Percentiles rank a stretch among this genome's conserved stretches.
Evolutionary conservation across 1,140 invertebrate species (phyloP).

Genomic region (Ceratitis capitata): DNA sequence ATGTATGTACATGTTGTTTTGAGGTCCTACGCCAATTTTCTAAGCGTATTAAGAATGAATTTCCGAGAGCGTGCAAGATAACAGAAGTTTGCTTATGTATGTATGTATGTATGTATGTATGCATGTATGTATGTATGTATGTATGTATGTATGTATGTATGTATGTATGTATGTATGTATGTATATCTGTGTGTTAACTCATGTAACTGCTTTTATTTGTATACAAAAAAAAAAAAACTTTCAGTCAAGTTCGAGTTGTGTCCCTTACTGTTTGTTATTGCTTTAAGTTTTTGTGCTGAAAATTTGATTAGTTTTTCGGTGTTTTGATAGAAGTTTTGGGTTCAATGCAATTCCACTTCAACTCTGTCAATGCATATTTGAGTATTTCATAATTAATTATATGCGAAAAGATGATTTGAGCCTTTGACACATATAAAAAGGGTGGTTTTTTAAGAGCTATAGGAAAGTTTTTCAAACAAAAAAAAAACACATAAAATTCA

Average conservation of each 20-base stretch:
- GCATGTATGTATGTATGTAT: not conserved
- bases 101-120: not conserved
- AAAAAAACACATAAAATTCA: too few relatives aligned
- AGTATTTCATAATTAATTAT: slow-evolving; percentile 18
- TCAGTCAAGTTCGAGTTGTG: not conserved
- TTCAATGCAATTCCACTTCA: not conserved
- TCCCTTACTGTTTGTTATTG: not conserved
- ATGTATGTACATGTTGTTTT: not conserved
- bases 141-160: not conserved
- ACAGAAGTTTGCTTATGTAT: not conserved
- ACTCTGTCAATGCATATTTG: not conserved
- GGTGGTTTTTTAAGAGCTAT: too few relatives aligned
- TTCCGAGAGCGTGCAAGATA: too few relatives aligned
- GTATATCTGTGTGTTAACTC: too few relatives aligned
- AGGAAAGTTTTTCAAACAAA: too few relatives aligned
- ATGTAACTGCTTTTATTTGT: too few relatives aligned
- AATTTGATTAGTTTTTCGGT: not conserved
- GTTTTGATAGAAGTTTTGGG: not conserved
- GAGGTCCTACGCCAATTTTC: too few relatives aligned
- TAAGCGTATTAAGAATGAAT: too few relatives aligned
- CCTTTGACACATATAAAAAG: not conserved
- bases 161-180: not conserved
- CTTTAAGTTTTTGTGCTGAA: not conserved
- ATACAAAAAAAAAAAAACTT: not conserved
- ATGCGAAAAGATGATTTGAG: not conserved